Conservation (phyloP, 2,797 vertebrate species). For the Chelidonichthys spinosus region DNA sequence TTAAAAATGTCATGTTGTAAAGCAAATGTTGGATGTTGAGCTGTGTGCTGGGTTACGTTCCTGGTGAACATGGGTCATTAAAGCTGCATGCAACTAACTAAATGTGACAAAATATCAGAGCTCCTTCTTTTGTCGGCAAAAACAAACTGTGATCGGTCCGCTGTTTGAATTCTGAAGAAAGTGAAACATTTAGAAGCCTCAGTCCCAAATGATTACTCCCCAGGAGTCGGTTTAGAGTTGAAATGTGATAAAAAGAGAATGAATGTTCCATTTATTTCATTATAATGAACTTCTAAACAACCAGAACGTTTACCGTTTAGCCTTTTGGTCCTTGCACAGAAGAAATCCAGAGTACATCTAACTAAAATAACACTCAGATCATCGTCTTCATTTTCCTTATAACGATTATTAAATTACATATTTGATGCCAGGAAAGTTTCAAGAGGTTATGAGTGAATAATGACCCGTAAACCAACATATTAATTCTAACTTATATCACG, state of each 20-base stretch:
- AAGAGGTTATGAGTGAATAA: neutral
- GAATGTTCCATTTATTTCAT: neutral
- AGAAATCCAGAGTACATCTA: too few relatives aligned
- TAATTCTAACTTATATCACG: neutral
- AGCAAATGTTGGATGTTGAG: constrained; percentile 18
- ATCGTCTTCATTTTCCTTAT: too few relatives aligned
- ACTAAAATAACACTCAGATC: too few relatives aligned
- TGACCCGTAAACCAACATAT: neutral
- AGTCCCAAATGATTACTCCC: neutral
- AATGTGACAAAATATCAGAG: neutral
- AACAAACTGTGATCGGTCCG: neutral
- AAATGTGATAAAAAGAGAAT: neutral
- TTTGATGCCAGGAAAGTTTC: neutral
- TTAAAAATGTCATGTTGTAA: constrained; percentile 30
- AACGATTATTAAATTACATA: neutral
- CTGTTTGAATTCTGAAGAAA: neutral
- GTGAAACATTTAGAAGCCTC: neutral
- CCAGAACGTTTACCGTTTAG: too few relatives aligned
- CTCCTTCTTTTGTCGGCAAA: neutral
- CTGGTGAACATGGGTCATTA: constrained; percentile 5
- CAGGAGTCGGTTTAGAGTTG: neutral
- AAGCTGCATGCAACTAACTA: neutral
- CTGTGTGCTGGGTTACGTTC: neutral
- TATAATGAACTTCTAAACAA: too few relatives aligned
- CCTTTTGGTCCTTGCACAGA: too few relatives aligned